Conservation (phyloP, 1,140 invertebrate genomes). For the Ptiloglossa arizonensis region DNA sequence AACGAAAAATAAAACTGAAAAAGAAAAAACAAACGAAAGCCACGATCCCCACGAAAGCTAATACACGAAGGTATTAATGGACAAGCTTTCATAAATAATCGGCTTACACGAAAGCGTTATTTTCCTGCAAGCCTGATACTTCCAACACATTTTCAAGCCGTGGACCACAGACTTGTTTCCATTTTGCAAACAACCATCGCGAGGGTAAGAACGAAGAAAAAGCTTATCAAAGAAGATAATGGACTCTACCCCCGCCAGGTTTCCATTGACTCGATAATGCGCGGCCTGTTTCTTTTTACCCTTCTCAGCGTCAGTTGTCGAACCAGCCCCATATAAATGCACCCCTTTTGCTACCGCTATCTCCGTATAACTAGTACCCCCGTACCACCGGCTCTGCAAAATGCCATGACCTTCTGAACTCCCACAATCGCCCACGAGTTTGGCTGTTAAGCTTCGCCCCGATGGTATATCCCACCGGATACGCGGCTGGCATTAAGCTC, state of each 20-base stretch:
- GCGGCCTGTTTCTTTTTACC: constrained; percentile 62
- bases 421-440: constrained; percentile 24
- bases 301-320: constrained; percentile 22
- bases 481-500: constrained; percentile 31
- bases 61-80: not conserved
- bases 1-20: too few relatives aligned
- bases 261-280: constrained; percentile 54
- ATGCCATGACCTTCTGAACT: constrained; percentile 55
- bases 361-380: not conserved
- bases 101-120: not conserved
- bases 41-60: not conserved
- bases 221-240: constrained; percentile 55
- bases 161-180: not conserved
- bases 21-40: not conserved
- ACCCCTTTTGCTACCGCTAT: constrained; percentile 52
- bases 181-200: not conserved
- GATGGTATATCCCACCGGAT: not conserved
- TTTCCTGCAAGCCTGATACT: not conserved
- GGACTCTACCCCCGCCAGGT: constrained; percentile 3
- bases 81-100: constrained; percentile 9
- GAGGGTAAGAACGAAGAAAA: constrained; percentile 7
- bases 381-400: constrained; percentile 9
- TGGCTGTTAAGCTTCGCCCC: constrained; percentile 38
- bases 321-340: constrained; percentile 65
- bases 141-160: not conserved